Conservation (phyloP, 2,113 vertebrate genomes). For the Gobiocypris rarus region DNA sequence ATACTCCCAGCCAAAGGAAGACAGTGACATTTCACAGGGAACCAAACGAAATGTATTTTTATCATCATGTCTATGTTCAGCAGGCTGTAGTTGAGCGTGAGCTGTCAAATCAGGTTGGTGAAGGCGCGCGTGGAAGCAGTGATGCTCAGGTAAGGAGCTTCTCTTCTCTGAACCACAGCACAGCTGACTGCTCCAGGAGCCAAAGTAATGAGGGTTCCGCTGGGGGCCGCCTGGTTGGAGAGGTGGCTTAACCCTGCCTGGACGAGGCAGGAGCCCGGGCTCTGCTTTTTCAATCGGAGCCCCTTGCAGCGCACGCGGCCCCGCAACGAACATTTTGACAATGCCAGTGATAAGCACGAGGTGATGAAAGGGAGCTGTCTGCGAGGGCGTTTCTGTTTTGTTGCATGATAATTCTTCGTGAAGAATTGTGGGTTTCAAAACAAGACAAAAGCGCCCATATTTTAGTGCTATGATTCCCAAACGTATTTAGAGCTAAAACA, state of each 20-base stretch:
- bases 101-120: slow-evolving; percentile 37
- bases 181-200: slow-evolving; percentile 67
- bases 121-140: slow-evolving; percentile 49
- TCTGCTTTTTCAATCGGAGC: slow-evolving; percentile 59
- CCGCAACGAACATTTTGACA: slow-evolving; percentile 64
- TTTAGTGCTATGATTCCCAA: not conserved
- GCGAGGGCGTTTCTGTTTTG: not conserved
- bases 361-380: slow-evolving; percentile 57
- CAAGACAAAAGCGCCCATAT: not conserved
- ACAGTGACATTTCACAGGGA: not conserved
- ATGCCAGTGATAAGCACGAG: slow-evolving; percentile 68
- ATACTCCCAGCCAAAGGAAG: not conserved
- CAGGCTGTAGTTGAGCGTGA: slow-evolving; percentile 12
- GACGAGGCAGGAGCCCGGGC: slow-evolving; percentile 63
- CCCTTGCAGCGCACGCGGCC: slow-evolving; percentile 56
- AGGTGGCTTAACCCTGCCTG: slow-evolving; percentile 70
- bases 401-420: not conserved
- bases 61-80: not conserved
- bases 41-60: not conserved
- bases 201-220: slow-evolving; percentile 76
- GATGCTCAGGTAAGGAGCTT: slow-evolving; percentile 57
- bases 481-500: not conserved
- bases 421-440: slow-evolving; percentile 3
- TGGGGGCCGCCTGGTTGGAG: slow-evolving; percentile 74
- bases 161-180: slow-evolving; percentile 60